Base-by-base conservation (phyloP, 2,113 vertebrate species). In the Corythoichthys intestinalis region DNA sequence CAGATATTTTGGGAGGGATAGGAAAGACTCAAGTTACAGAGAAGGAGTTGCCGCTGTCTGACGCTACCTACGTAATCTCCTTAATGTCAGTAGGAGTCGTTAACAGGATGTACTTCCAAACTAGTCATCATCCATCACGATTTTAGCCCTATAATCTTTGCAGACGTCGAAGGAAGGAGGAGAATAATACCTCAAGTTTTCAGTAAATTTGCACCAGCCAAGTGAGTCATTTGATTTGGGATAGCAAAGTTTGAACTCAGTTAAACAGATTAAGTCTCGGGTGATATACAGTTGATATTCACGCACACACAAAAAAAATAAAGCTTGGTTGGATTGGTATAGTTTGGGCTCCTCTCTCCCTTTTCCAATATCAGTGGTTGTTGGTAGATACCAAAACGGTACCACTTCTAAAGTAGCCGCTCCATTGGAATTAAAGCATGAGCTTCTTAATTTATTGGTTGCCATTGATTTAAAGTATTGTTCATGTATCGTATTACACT, bases 31-130 rank as follows among this genome's bases (percentile, higher is more conserved):
- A 81, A 84, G 75, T 81, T 81, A 79, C 61, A 82, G 83, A 84
- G 90, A 88, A 90, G 87, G 84, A 85, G 85, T 89, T 85, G 86
- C 89, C 81, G 86, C 80, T 83, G 88, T 89, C 89, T 89, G 82
- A 84, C 68, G 77, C 85, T 85, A 89, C 87, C 87, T 88, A 82
- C 87, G 72, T 92, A 92, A 92, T 91, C 89, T 88, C 90, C 91
- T 92, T 92, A 91, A 89, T 89, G 89, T 90, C 88, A 90, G 88
- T 84, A 83, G 85, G 88, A 91, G 89, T 83, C 84, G 86, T 89
- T 90, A 92, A 92, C 89, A 90, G 91, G 89, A 91, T 92, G 88
- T 89, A 87, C 86, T 87, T 92, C 90, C 85, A 90, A 89, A 92
- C 86, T 84, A 83, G 85, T 90, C 88, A 90, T 90, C 90, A 83